These are phyloP conservation scores for Dasysyrphus tricinctus DNA, from an alignment of 2,888 invertebrate species.

Conservation along the genomic window DNA sequence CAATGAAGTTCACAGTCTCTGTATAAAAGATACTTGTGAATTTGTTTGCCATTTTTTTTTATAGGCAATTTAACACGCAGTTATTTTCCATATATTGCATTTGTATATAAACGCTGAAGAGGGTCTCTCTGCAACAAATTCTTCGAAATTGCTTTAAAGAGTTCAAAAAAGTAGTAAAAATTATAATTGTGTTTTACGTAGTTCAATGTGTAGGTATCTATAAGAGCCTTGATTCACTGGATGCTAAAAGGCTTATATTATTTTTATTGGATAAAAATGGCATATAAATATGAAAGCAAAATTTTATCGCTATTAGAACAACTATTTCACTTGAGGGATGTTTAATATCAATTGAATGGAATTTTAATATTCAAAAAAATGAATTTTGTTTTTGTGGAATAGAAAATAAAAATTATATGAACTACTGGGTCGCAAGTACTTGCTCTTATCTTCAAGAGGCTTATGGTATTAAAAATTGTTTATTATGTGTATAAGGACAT, in stretches of 20 bases:
- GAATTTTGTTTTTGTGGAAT: too few relatives aligned
- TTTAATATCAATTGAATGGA: too few relatives aligned
- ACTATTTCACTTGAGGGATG: too few relatives aligned
- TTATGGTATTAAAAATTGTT: too few relatives aligned
- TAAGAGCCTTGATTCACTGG: too few relatives aligned
- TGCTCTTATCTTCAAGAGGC: too few relatives aligned
- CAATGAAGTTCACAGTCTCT: conserved; percentile 55
- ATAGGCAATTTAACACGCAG: conserved; percentile 66
- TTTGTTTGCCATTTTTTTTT: conserved; percentile 60
- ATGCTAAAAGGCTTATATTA: background rate
- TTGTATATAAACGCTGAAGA: conserved; percentile 14
- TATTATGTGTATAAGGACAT: too few relatives aligned
- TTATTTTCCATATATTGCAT: conserved; percentile 43
- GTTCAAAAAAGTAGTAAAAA: conserved; percentile 23
- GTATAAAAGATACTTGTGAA: background rate
- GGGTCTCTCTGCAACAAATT: conserved; percentile 26
- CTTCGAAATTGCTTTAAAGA: conserved; percentile 36
- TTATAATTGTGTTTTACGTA: conserved; percentile 23
- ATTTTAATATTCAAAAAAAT: too few relatives aligned
- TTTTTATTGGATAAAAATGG: background rate
- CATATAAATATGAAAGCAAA: too few relatives aligned
- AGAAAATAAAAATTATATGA: too few relatives aligned
- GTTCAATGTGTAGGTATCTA: background rate
- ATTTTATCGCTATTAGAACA: too few relatives aligned
- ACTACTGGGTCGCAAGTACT: too few relatives aligned